Evolutionary conservation across 1,140 invertebrate genomes (phyloP), one percentile per base, ranked within the genome.

Genomic region (Lerema accius): DNA sequence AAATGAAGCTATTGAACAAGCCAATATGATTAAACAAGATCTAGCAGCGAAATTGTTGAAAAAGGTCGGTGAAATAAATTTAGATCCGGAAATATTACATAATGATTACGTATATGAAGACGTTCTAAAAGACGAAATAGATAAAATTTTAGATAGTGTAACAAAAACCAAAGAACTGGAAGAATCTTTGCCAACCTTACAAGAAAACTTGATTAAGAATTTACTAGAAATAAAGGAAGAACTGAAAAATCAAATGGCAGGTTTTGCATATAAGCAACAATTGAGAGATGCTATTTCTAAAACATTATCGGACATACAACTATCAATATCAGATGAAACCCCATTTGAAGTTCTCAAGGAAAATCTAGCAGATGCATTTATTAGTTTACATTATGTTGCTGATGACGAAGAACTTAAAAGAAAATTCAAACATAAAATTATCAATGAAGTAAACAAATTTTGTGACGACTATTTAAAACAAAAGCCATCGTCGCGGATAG

Each of bases 331-430:
- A 19, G 69, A 72, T 15, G 65, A 62, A 28, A 67, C 58, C 37
- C 65, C 66, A 3, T 72, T 80, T 61, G 69, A 78, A 66, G 39
- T 67, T 16, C 49, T 80, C 5, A 78, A 74, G 63, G 68, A 80
- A 11, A 65, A 74, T 48, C 53, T 80, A 19, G 76, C 70, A 5
- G 73, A 80, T 60, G 73, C 76, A 43, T 80, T 73, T 51, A 71
- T 80, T n/a, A 70, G 68, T 11, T 65, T 78, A 43, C 65, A 69
- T 49, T 73, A 68, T 46, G 45, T 49, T 1, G 39, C 65, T 11
- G 32, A 65, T 23, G 43, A 70, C 7, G 39, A 51, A 13, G 40
- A 65, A 26, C 35, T 53, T 40, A 65, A 59, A 59, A 26, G 13
- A 17, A 66, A 68, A 69, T 74, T 59, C 35, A 76, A 73, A 67